Evolutionary conservation across 2,888 invertebrate genomes (phyloP), one percentile per base, ranked within the genome.

Genomic region (Deilephila elpenor): DNA sequence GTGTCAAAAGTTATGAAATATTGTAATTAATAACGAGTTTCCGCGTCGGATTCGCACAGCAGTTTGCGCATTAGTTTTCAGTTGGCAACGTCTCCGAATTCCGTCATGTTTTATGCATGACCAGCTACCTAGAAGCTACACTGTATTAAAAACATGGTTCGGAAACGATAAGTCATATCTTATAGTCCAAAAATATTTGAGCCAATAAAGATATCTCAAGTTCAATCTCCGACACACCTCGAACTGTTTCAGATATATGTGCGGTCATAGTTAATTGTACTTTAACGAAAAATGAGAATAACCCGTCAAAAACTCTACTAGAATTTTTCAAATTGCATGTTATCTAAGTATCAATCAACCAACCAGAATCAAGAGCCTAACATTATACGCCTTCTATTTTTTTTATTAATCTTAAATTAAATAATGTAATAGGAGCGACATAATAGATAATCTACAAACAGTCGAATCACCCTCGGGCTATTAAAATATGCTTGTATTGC

Each of bases 1-100:
- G 11, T 67, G 67, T 51, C 67, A 67, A 51, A 64, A 67, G 44
- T 67, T 67, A 67, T 67, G 51, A 67, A 67, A 25, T 67, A 67
- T 67, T 25, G 17, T 44, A 29, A 29, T 60, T 60, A 51, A 25
- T 29, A 67, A 25, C 29, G 67, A 62, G 62, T 25, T 67, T 25
- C 51, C 25, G 25, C 20, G 51, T 51, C 20, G 51, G 67, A 25
- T 14, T 51, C 67, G 44, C 20, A 29, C 14, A 17, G 44, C 67
- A 67, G 20, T 51, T 51, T 14, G 44, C 51, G 25, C 64, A 51
- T 67, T 44, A 25, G 67, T 67, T 25, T 25, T 44, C 34, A n/a
- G 25, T 67, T 67, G 67, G 67, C 67, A 67, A 67, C 51, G 51
- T 37, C 14, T 11, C 14, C 67, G 44, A 17, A 67, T 67, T 67